Evolutionary conservation across 2,888 invertebrate genomes (phyloP), one percentile per base, ranked within the genome.

Genomic region (Minunthozetes semirufus): DNA sequence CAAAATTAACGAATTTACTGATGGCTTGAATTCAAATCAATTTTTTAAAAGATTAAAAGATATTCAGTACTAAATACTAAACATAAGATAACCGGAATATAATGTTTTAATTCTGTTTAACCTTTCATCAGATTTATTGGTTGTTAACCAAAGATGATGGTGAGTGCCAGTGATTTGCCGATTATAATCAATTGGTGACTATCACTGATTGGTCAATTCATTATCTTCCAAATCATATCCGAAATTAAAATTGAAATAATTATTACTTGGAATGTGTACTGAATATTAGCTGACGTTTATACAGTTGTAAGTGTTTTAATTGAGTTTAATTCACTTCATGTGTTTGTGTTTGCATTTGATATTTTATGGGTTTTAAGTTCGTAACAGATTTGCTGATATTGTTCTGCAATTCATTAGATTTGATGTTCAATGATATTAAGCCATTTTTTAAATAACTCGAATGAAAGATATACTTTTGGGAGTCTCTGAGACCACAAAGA

Each of bases 1-100:
- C 68, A 68, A 61, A 68, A 42, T 13, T 68, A 68, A 46, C 42
- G 22, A 68, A 68, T 61, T 17, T 61, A 61, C 33, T 33, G 33
- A 33, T 61, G 15, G 29, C 27, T 68, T 68, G 17, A 17, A 68
- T n/a, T 42, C n/a, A 38, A 42, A 38, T 68, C 9, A 68, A 68
- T 68, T 19, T 68, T 42, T 66, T 4, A 22, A 27, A 17, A 63
- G 63, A 38, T 38, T 63, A 33, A n/a, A 33, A 33, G 25, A 63
- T 33, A 63, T 63, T 63, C 33, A 29, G 42, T 25, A 19, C 50
- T 50, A 50, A 50, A 50, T n/a, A 50, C 8, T n/a, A n/a, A 50
- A 53, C 8, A 59, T n/a, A 63, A 63, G 63, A 38, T 38, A 33
- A 63, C 4, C 38, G 0, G 25, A 38, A 33, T 17, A 2, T 33